These are phyloP conservation scores for Cheilosia vulpina DNA, from an alignment of 2,888 invertebrate species.

Conservation along the genomic window DNA sequence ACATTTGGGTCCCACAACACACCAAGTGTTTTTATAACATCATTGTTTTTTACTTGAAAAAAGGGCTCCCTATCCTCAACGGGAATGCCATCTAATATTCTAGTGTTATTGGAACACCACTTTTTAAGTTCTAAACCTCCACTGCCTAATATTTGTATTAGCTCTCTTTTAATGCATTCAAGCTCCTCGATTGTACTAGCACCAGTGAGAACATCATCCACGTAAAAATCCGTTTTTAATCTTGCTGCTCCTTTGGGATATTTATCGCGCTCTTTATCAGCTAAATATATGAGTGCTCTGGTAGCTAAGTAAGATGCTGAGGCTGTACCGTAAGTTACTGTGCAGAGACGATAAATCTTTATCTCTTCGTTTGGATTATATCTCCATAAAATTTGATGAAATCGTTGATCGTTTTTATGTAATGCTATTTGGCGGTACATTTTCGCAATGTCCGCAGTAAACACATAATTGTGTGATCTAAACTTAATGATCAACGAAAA, in stretches of 20 bases:
- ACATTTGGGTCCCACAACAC: slow-evolving; percentile 24
- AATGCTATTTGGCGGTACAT: slow-evolving; percentile 20
- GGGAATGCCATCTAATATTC: not conserved
- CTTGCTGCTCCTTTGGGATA: slow-evolving; percentile 7
- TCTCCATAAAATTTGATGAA: slow-evolving; percentile 30
- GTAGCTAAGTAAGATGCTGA: slow-evolving; percentile 12
- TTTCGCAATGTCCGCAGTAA: slow-evolving; percentile 28
- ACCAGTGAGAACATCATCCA: no score
- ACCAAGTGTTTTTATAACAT: slow-evolving; percentile 29
- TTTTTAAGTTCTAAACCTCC: no score
- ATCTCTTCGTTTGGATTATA: slow-evolving; percentile 8
- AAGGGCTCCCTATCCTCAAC: not conserved
- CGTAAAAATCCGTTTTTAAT: slow-evolving; percentile 17
- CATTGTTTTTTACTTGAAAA: slow-evolving; percentile 5
- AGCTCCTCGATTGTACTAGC: no score
- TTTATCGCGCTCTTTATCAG: not conserved
- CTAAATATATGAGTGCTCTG: not conserved
- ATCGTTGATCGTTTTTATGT: not conserved
- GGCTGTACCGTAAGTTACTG: not conserved
- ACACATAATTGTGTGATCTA: slow-evolving; percentile 17
- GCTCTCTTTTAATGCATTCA: no score
- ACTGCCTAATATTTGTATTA: no score
- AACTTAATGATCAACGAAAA: slow-evolving; percentile 16
- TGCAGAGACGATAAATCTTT: slow-evolving; percentile 21
- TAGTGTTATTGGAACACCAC: no score